Conservation (phyloP, 2,797 vertebrate species). For the Acanthiza pusilla region DNA sequence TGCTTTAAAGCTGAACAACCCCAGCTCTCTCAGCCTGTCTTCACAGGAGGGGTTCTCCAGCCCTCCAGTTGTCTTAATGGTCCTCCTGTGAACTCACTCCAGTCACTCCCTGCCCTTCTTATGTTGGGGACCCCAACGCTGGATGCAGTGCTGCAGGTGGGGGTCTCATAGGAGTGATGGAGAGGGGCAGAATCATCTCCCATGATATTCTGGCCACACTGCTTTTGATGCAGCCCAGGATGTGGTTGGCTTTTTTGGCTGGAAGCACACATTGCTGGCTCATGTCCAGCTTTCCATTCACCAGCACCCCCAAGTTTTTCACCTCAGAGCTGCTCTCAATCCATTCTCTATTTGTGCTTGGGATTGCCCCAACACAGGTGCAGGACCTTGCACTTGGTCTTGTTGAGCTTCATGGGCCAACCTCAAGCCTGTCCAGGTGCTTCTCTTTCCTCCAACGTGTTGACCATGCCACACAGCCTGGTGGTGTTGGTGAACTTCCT, state of each 20-base stretch:
- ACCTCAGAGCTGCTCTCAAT: background rate
- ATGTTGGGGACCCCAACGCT: background rate
- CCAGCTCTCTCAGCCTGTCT: background rate
- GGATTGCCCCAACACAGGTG: background rate
- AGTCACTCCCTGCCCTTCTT: background rate
- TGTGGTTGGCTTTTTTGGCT: background rate
- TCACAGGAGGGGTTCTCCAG: background rate
- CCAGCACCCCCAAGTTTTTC: background rate
- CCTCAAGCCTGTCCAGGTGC: background rate
- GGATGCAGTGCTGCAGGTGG: background rate
- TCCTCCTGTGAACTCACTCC: background rate
- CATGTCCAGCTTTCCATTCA: background rate
- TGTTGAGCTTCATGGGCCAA: background rate
- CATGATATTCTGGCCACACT: background rate
- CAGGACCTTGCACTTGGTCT: background rate
- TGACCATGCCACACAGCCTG: fast-evolving
- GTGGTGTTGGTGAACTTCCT: background rate
- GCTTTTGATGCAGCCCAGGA: background rate
- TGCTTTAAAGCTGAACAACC: background rate
- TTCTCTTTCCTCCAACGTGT: background rate
- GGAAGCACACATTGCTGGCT: fast-evolving
- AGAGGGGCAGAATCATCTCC: background rate
- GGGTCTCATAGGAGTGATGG: background rate
- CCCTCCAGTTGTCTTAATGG: background rate
- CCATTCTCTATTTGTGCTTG: background rate